phyloP scores from a whole-genome alignment of 1,140 invertebrate species.

The Nephila pilipes region DNA sequence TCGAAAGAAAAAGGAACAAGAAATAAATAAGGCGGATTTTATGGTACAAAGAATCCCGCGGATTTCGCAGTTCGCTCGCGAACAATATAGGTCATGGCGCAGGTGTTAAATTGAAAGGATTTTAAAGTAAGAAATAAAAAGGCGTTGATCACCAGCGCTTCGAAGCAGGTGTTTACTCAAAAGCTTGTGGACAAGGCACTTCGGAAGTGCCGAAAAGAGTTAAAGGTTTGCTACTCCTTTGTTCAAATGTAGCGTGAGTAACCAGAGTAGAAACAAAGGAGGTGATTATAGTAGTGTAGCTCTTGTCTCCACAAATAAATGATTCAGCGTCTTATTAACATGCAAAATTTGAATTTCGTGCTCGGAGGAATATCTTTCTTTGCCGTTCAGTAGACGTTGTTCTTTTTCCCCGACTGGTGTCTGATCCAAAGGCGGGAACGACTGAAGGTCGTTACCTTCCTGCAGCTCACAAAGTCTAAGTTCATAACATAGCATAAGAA shows the following conservation, averaged over 20 bases:
- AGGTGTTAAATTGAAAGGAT: slow-evolving; percentile 50
- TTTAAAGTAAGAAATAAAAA: slow-evolving; percentile 53
- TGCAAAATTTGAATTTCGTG: slow-evolving; percentile 25
- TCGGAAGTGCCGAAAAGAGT: slow-evolving; percentile 16
- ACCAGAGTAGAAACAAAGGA: not conserved
- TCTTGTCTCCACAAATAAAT: not conserved
- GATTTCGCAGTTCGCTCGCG: not conserved
- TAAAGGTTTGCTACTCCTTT: slow-evolving; percentile 18
- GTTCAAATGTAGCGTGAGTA: not conserved
- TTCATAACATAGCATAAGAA: not conserved
- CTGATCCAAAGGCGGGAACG: not conserved
- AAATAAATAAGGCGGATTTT: slow-evolving; percentile 33
- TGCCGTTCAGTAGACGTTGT: not conserved
- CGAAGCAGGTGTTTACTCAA: slow-evolving; percentile 4
- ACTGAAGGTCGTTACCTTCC: not conserved
- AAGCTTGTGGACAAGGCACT: slow-evolving; percentile 16
- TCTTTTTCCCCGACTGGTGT: not conserved
- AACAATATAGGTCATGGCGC: slow-evolving; percentile 49
- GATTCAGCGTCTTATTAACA: slow-evolving; percentile 4
- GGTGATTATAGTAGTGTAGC: not conserved
- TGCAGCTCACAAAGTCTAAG: no score
- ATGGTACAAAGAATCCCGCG: not conserved
- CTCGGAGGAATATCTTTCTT: not conserved
- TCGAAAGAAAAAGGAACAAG: not conserved
- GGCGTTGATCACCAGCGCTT: slow-evolving; percentile 16